Conservation (phyloP, 2,113 vertebrate species). For the Nothocercus julius region DNA sequence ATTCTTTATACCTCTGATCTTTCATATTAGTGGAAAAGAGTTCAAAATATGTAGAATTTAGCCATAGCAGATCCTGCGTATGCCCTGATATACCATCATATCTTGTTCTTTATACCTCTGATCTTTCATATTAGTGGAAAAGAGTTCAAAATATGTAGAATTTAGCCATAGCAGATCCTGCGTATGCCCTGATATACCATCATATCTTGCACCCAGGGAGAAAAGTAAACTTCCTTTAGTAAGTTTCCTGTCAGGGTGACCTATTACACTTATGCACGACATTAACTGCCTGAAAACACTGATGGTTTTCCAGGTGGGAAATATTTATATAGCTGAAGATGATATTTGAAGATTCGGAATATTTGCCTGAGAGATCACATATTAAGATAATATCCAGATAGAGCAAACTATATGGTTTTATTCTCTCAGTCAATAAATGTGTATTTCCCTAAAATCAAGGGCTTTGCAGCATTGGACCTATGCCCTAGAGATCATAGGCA, state of each 20-base stretch:
- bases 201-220: not conserved
- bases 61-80: not conserved
- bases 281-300: slow-evolving; percentile 11
- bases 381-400: not conserved
- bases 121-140: not conserved
- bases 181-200: no score
- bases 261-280: not conserved
- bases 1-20: not conserved
- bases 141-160: not conserved
- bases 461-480: not conserved
- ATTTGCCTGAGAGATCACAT: slow-evolving; percentile 20
- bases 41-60: not conserved
- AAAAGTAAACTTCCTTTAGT: not conserved
- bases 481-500: not conserved
- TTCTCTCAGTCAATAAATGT: not conserved
- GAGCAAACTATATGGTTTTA: not conserved
- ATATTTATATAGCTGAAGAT: slow-evolving; percentile 24
- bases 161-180: not conserved
- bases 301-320: not conserved
- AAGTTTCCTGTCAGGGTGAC: not conserved
- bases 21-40: not conserved
- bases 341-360: not conserved
- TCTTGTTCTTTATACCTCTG: not conserved
- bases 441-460: not conserved
- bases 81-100: not conserved